Percentiles rank a stretch among this genome's conserved stretches.
These are phyloP conservation scores for Osmerus mordax DNA, from an alignment of 2,113 vertebrate genomes.

Conservation along the genomic window DNA sequence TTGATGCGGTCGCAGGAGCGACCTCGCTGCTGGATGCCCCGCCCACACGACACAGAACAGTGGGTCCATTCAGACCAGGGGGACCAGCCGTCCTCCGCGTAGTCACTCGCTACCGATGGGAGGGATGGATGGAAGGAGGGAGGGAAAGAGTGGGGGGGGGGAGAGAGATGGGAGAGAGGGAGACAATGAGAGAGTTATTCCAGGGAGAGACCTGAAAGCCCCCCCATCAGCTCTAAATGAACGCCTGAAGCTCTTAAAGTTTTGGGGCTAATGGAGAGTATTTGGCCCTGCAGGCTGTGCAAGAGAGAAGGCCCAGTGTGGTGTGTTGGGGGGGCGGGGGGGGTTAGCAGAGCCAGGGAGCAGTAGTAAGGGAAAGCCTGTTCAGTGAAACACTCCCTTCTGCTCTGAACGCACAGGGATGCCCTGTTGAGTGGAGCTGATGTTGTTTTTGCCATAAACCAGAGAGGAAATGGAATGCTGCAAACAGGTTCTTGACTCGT, in stretches of 20 bases:
- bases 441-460: constrained; percentile 48
- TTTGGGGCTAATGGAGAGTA: constrained; percentile 56
- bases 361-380: constrained; percentile 33
- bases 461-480: constrained; percentile 51
- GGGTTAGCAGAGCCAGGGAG: constrained; percentile 30
- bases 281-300: constrained; percentile 43
- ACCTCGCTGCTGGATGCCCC: constrained; percentile 94
- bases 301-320: neutral
- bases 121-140: constrained; percentile 35
- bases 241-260: constrained; percentile 58
- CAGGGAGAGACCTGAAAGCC: constrained; percentile 36
- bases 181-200: constrained; percentile 70
- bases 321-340: neutral
- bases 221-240: constrained; percentile 43
- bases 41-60: constrained; percentile 94
- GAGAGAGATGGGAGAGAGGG: constrained; percentile 38
- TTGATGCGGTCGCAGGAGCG: constrained; percentile 98
- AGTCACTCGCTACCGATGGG: constrained; percentile 83
- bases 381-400: constrained; percentile 46
- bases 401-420: constrained; percentile 48
- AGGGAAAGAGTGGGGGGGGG: constrained; percentile 33
- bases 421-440: constrained; percentile 34
- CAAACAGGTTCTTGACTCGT: constrained; percentile 39
- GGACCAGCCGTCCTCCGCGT: constrained; percentile 94
- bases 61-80: constrained; percentile 99